These are phyloP conservation scores for Brachymystax lenok DNA, from an alignment of 2,797 vertebrate species.

Conservation along the genomic window DNA sequence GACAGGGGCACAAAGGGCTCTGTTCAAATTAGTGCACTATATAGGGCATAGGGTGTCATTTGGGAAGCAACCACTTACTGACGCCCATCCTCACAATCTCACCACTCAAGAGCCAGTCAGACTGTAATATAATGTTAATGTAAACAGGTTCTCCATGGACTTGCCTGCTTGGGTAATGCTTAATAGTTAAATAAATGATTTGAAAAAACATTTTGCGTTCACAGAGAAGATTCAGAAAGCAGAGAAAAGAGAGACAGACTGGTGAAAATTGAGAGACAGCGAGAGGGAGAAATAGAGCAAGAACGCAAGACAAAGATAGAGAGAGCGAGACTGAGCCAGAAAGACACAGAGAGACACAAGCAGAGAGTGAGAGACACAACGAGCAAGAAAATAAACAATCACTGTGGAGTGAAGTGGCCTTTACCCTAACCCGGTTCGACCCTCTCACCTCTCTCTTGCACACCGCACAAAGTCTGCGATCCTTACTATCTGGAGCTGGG, in stretches of 20 bases:
- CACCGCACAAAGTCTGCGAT: neutral
- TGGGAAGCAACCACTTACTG: neutral
- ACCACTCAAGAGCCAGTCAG: constrained; percentile 33
- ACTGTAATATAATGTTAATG: constrained; percentile 27
- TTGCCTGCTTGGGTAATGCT: neutral
- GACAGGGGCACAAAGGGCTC: neutral
- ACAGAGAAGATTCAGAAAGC: constrained; percentile 14
- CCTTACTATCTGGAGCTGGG: neutral
- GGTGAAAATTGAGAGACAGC: no score
- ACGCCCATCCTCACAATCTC: constrained; percentile 22
- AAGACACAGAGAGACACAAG: constrained; percentile 11
- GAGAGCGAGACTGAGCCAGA: no score
- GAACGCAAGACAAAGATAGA: no score
- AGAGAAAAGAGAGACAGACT: no score
- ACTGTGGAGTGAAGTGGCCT: constrained; percentile 8
- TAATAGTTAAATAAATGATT: neutral
- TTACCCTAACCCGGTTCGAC: constrained; percentile 41
- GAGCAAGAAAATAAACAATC: neutral
- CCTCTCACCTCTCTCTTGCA: neutral
- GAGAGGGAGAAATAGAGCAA: no score
- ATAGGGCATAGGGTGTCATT: neutral
- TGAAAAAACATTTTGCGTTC: neutral
- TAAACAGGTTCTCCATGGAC: neutral
- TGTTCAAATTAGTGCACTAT: neutral
- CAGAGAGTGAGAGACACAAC: constrained; percentile 10